Evolutionary conservation across 2,113 vertebrate species (phyloP).

Genomic region (Oxyura jamaicensis): DNA sequence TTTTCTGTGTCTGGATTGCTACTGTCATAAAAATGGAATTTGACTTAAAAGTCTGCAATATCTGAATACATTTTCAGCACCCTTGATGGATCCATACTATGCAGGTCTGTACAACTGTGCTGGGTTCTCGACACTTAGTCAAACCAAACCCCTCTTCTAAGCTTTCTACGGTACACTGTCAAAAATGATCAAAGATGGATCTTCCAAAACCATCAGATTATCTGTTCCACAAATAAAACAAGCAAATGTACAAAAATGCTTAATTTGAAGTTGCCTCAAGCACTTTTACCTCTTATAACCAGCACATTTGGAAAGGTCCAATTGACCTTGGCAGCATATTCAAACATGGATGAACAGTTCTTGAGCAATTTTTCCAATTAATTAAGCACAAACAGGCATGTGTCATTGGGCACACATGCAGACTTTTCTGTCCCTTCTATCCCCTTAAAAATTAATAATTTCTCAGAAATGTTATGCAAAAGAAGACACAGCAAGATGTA

Average conservation of each 20-base stretch:
- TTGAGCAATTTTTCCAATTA: neutral
- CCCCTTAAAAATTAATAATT: slow-evolving; percentile 57
- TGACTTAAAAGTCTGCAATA: neutral
- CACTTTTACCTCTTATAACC: slow-evolving; percentile 8
- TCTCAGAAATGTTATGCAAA: neutral
- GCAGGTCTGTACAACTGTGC: neutral
- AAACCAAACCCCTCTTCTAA: neutral
- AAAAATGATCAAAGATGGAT: neutral
- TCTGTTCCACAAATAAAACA: slow-evolving; percentile 23
- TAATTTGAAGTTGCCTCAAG: neutral
- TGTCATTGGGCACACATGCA: slow-evolving; percentile 6
- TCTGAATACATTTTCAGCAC: neutral
- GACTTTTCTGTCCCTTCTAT: neutral
- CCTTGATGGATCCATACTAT: neutral
- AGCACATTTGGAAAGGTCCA: neutral
- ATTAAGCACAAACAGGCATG: neutral
- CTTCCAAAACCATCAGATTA: neutral
- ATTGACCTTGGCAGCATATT: slow-evolving; percentile 18
- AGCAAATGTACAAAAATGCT: slow-evolving; percentile 38
- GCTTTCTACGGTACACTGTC: neutral
- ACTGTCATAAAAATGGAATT: neutral
- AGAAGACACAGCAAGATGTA: neutral
- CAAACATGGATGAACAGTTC: neutral
- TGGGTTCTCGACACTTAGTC: neutral
- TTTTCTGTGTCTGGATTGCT: neutral